These are phyloP conservation scores for Cydia amplana DNA, from an alignment of 1,140 invertebrate genomes.

Conservation along the genomic window DNA sequence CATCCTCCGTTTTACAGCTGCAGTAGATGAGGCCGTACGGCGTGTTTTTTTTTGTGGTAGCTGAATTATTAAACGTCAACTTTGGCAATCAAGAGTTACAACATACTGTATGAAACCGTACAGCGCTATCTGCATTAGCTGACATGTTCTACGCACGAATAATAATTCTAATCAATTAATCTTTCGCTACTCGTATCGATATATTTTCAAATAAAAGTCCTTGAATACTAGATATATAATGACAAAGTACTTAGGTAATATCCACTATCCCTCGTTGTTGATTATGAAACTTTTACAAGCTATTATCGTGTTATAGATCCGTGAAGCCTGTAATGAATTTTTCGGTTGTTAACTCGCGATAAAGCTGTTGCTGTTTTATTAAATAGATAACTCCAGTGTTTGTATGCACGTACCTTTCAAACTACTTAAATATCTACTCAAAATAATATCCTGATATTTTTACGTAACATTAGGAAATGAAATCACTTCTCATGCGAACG, in stretches of 20 bases:
- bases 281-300: slow-evolving; percentile 40
- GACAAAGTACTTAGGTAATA: too few relatives aligned
- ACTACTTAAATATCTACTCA: not conserved
- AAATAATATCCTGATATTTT: not conserved
- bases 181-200: too few relatives aligned
- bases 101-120: too few relatives aligned
- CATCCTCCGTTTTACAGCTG: too few relatives aligned
- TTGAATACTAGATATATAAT: too few relatives aligned
- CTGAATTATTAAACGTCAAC: too few relatives aligned
- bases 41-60: too few relatives aligned
- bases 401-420: not conserved
- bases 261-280: not conserved
- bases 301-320: slow-evolving; percentile 43
- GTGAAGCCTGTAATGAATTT: slow-evolving; percentile 48
- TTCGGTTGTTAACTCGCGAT: slow-evolving; percentile 43
- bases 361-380: slow-evolving; percentile 44
- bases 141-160: too few relatives aligned
- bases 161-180: too few relatives aligned
- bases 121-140: too few relatives aligned
- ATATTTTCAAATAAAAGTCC: not conserved
- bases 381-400: slow-evolving; percentile 35
- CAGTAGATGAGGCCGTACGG: too few relatives aligned
- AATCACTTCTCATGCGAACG: not conserved
- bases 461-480: not conserved
- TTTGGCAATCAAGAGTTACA: too few relatives aligned